These are phyloP conservation scores for Gallinago undulata DNA, from an alignment of 2,113 vertebrate genomes.

Conservation along the genomic window DNA sequence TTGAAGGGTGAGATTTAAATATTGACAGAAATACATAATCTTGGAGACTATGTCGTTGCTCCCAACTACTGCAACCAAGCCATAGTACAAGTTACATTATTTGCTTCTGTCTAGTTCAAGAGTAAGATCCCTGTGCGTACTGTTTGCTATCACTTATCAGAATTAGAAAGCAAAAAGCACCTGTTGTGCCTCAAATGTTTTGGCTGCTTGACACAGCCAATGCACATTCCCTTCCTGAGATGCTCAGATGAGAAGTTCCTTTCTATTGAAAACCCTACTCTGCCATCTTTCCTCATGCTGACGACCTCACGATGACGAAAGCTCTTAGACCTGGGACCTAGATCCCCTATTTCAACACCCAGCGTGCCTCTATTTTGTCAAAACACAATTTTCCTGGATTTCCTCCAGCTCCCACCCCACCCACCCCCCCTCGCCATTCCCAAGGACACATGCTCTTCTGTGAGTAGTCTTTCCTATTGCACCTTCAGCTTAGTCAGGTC, in stretches of 20 bases:
- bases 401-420: background rate
- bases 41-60: background rate
- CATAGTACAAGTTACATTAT: accelerated
- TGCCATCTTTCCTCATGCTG: background rate
- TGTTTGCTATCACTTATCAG: background rate
- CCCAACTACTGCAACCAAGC: background rate
- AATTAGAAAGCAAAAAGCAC: background rate
- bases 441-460: background rate
- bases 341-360: background rate
- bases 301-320: background rate
- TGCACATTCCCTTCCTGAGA: background rate
- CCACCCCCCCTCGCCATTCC: background rate
- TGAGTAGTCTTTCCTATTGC: background rate
- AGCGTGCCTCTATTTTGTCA: background rate
- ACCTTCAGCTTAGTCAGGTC: background rate
- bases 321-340: background rate
- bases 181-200: background rate
- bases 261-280: background rate
- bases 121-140: background rate
- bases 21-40: background rate
- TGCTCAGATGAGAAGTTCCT: background rate
- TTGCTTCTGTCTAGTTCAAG: background rate
- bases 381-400: background rate
- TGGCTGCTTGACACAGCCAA: background rate
- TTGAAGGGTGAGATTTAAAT: background rate